Evolutionary conservation across 2,888 invertebrate genomes (phyloP).

Genomic region (Lydus trimaculatus): DNA sequence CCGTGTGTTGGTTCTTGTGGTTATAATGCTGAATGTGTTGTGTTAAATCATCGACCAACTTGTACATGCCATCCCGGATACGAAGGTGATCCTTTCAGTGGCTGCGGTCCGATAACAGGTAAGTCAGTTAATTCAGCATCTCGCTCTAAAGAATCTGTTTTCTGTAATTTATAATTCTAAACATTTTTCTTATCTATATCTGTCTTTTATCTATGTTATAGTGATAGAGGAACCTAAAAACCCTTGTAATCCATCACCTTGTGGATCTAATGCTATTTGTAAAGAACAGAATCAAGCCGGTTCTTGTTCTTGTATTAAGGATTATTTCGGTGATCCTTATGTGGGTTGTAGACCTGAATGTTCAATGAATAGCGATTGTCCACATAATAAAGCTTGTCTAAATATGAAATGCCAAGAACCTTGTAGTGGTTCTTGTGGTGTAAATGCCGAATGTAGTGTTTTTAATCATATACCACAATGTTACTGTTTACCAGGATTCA

Average conservation of each 20-base stretch:
- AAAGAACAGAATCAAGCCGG: slow-evolving; percentile 77
- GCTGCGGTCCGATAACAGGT: slow-evolving; percentile 68
- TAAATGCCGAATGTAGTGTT: slow-evolving; percentile 78
- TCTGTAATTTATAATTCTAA: slow-evolving; percentile 17
- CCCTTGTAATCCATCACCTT: slow-evolving; percentile 81
- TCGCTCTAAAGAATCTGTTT: slow-evolving; percentile 1
- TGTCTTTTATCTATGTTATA: slow-evolving; percentile 34
- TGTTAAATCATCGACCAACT: slow-evolving; percentile 77
- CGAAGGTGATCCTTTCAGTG: slow-evolving; percentile 81
- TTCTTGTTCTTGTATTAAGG: slow-evolving; percentile 77
- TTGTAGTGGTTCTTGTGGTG: slow-evolving; percentile 79
- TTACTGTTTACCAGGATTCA: slow-evolving; percentile 75
- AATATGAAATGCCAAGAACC: slow-evolving; percentile 82
- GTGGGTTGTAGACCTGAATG: slow-evolving; percentile 83
- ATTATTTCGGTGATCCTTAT: slow-evolving; percentile 81
- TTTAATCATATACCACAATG: slow-evolving; percentile 80
- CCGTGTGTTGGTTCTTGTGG: slow-evolving; percentile 81
- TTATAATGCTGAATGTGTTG: slow-evolving; percentile 76
- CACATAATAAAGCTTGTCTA: slow-evolving; percentile 74
- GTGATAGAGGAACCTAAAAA: slow-evolving; percentile 67
- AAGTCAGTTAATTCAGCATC: slow-evolving; percentile 39
- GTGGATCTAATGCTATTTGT: slow-evolving; percentile 82
- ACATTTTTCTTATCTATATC: slow-evolving; percentile 17
- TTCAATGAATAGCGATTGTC: slow-evolving; percentile 78
- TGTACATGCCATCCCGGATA: slow-evolving; percentile 78